Evolutionary conservation across 2,113 vertebrate species (phyloP).

Genomic region (Pteruthius melanotis): DNA sequence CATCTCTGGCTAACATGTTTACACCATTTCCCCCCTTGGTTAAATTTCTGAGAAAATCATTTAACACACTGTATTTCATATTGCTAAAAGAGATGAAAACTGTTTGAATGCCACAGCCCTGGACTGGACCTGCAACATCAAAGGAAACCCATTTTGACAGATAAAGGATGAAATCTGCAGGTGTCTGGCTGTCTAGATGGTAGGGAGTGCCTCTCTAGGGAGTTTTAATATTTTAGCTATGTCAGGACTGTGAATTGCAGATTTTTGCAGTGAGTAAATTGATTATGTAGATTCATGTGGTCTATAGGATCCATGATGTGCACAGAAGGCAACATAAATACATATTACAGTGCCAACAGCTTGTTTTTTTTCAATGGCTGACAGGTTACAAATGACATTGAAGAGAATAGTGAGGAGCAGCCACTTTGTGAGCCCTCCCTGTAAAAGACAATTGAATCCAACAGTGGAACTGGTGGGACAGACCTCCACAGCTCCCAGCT

Average conservation of each 20-base stretch:
- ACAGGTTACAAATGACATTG: conserved; percentile 55
- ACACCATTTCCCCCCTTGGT: fast-evolving
- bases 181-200: neutral
- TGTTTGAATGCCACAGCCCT: neutral
- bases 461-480: conserved; percentile 34
- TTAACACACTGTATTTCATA: neutral
- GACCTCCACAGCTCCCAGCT: conserved; percentile 48
- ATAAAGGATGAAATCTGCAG: neutral
- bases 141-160: neutral
- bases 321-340: conserved; percentile 17
- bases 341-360: neutral
- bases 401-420: conserved; percentile 57
- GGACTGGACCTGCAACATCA: neutral
- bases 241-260: neutral
- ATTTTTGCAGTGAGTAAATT: neutral
- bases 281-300: neutral
- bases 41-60: neutral
- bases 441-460: conserved; percentile 2
- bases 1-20: neutral
- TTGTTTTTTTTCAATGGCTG: neutral
- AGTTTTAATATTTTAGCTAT: neutral
- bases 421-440: conserved; percentile 37
- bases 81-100: neutral
- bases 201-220: neutral
- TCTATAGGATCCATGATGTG: neutral